A percentile compares a stretch with the other conserved stretches of the same genome.
phyloP scores from a whole-genome alignment of 2,113 vertebrate genomes.

The Melanocharis versteri region DNA sequence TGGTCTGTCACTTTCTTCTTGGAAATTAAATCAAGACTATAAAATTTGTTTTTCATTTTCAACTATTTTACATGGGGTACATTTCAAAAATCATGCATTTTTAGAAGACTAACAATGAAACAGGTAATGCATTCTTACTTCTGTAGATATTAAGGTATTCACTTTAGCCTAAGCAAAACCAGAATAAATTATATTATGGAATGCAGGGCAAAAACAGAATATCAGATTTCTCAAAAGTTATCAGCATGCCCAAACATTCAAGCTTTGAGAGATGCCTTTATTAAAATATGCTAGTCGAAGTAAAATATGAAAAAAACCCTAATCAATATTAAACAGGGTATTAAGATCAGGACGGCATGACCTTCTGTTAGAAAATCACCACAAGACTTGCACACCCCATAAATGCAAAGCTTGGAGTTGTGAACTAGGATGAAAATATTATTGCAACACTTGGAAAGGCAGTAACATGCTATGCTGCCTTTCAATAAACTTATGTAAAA shows the following conservation, averaged over 20 bases:
- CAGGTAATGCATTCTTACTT: not conserved
- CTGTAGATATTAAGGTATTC: not conserved
- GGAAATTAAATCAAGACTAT: not conserved
- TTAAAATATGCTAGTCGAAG: not conserved
- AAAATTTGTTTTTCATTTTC: not conserved
- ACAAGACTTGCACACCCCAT: not conserved
- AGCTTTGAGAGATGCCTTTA: not conserved
- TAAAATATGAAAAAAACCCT: not conserved
- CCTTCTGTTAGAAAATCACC: not conserved
- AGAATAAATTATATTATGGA: not conserved
- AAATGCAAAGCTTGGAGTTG: not conserved
- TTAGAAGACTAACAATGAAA: not conserved
- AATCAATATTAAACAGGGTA: not conserved
- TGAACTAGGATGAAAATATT: slow-evolving; percentile 8
- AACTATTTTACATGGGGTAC: not conserved
- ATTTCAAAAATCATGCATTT: not conserved
- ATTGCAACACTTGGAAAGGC: not conserved
- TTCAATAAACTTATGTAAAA: not conserved
- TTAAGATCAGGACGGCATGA: not conserved
- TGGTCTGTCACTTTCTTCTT: not conserved
- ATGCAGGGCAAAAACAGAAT: not conserved
- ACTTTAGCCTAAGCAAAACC: not conserved
- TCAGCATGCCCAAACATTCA: not conserved
- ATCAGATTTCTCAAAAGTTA: not conserved
- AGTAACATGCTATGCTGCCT: not conserved